Evolutionary conservation across 2,113 vertebrate species (phyloP).

Genomic region (Plecotus auritus): DNA sequence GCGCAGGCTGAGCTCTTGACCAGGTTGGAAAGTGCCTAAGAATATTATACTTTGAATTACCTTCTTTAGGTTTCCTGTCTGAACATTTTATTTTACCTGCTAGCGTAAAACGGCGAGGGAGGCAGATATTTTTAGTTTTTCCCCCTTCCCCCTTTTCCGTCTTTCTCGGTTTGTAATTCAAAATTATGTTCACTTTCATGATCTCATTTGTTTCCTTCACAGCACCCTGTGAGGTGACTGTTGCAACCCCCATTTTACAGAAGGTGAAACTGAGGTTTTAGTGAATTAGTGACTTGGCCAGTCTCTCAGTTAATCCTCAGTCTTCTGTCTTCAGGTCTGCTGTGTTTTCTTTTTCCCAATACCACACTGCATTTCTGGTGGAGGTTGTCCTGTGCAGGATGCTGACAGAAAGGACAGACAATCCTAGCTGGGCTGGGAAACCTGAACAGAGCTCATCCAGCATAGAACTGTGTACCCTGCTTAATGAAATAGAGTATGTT

Average conservation of each 20-base stretch:
- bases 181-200: not conserved
- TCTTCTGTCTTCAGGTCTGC: not conserved
- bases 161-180: not conserved
- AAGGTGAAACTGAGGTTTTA: not conserved
- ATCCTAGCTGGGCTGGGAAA: not conserved
- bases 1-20: not conserved
- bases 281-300: not conserved
- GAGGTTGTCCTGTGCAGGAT: not conserved
- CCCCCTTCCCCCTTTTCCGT: not conserved
- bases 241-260: not conserved
- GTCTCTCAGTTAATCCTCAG: not conserved
- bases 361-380: not conserved
- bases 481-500: not conserved
- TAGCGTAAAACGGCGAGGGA: not conserved
- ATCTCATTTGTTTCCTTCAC: not conserved
- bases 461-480: not conserved
- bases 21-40: not conserved
- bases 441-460: not conserved
- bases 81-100: not conserved
- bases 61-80: not conserved
- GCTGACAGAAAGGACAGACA: not conserved
- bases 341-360: not conserved
- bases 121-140: not conserved
- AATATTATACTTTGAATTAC: not conserved
- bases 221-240: not conserved